These are phyloP conservation scores for Meloe dianella DNA, from an alignment of 2,888 invertebrate genomes.

Conservation along the genomic window DNA sequence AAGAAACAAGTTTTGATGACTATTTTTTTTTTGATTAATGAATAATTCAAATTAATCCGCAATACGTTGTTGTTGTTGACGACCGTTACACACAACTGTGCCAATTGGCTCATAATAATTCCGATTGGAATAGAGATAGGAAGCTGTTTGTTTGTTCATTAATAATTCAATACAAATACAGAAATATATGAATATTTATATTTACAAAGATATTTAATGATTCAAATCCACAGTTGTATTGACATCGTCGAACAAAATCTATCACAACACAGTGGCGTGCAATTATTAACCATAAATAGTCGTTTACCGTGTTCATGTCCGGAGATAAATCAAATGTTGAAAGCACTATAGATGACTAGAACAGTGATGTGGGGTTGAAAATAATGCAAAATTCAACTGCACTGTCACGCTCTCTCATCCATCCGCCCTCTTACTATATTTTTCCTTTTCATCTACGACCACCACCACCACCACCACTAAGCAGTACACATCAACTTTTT, in stretches of 20 bases:
- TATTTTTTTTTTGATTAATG: no score
- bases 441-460: background rate
- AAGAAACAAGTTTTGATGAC: no score
- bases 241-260: background rate
- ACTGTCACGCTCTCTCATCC: conserved; percentile 1
- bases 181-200: background rate
- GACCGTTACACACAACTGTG: no score
- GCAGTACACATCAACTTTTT: conserved; percentile 12
- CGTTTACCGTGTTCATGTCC: conserved; percentile 3
- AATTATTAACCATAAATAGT: conserved; percentile 4
- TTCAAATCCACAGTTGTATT: background rate
- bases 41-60: no score
- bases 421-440: background rate
- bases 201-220: no score
- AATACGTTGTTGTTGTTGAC: no score
- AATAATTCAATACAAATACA: background rate
- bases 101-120: no score
- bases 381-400: conserved; percentile 17
- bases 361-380: background rate
- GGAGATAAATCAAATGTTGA: conserved; percentile 11
- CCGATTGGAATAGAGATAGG: no score
- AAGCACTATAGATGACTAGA: background rate
- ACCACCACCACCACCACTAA: background rate
- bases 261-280: background rate
- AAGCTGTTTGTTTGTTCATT: background rate